Evolutionary conservation across 2,113 vertebrate species (phyloP), one percentile per base, ranked within the genome.

Genomic region (Nipponia nippon): DNA sequence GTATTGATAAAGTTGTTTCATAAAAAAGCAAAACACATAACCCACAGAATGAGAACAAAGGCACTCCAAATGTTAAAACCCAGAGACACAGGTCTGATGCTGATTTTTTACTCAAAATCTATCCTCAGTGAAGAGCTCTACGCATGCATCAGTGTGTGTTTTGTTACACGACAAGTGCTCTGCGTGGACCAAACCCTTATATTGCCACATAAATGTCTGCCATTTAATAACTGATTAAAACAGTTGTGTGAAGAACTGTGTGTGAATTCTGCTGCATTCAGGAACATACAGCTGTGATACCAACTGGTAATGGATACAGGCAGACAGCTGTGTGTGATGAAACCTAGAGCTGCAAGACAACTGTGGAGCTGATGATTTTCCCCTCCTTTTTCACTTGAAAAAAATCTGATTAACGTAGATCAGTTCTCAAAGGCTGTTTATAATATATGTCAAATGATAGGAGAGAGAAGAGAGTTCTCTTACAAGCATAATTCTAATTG

Each of bases 401-500:
- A 93, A 80, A 81, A 42, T 15, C 49, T 82, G 40, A 93, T 91
- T 90, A 91, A 40, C 9, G 5, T 30, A 91, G 22, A 88, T 87
- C 47, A 73, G 36, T 53, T 85, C 50, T 78, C 71, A 89, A 94
- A 89, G 46, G 70, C 84, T 87, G 23, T 52, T 91, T 80, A 70
- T 50, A 88, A 77, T 26, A 80, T 26, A 59, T 66, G 85, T 32
- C 56, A 91, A 96, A 96, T 70, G 8, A 77, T 10, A 83, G 20
- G 34, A 65, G 70, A 65, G 38, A 63, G 73, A 15, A 78, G 69
- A 85, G 40, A 63, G 47, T 71, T 94, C 78, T 83, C 46, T 87
- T 58, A 56, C 53, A 80, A 87, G 61, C 62, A 36, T 59, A 88
- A 93, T 86, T 94, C 59, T 88, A 96, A 91, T 93, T 80, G 32